Base-by-base conservation (phyloP, 1,140 invertebrate genomes). In the Drosophila oshimai region DNA sequence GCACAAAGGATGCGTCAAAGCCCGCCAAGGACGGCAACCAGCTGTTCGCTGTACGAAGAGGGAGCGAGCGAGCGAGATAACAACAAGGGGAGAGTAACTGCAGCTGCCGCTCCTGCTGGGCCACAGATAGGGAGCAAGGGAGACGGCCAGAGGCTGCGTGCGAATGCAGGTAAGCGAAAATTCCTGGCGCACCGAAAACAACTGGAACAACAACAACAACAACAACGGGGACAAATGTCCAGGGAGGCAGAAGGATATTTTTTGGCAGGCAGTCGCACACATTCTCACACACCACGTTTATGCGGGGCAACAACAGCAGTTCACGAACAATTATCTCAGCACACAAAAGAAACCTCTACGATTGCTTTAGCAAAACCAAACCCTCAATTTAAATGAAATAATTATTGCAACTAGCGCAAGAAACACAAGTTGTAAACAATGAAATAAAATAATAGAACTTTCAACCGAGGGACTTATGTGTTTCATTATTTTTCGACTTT, bases 21-120 rank as follows among this genome's bases (percentile, higher is more conserved):
- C 26, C 50, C 73, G 44, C 70, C 50, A 54, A 54, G 77, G 41
- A 67, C 60, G 6, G 18, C 20, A 26, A 67, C 47, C 62, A 67
- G 62, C 62, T 67, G 62, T 60, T 39, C 18, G 15, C 5, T 67
- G 62, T 60, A 31, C 18, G 15, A 2, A 12, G n/a, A 7, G 5
- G 1, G 7, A 29, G 13, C 13, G 50, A 60, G 31, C 33, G 37
- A 64, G 60, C 20, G 13, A 37, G 26, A 54, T n/a, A 39, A n/a
- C 49, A 17, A 45, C 9, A 28, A n/a, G 36, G 33, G 41, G 44
- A 49, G 15, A 17, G 39, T 9, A 31, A 34, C 55, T 36, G 55
- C 55, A 29, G 50, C 50, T 53, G 57, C 58, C 13, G 58, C 58
- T 65, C 41, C 57, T 22, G 61, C 58, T 65, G 31, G 34, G 33